A percentile compares a stretch with the other conserved stretches of the same genome.
phyloP scores from a whole-genome alignment of 2,888 invertebrate species.

The Chrysomela aeneicollis region DNA sequence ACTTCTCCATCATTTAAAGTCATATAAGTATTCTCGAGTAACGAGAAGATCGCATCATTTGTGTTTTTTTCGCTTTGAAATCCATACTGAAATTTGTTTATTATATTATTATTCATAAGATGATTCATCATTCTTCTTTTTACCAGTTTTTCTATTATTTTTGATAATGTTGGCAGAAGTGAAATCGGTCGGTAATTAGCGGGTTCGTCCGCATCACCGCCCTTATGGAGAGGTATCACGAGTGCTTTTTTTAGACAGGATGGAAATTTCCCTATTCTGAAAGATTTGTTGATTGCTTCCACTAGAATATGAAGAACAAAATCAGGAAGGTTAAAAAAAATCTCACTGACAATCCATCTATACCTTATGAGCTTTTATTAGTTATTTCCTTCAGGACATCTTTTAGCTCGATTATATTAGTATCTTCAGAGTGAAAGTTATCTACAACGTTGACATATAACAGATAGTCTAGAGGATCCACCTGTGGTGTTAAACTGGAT shows the following conservation, averaged over 20 bases:
- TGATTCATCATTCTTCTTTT: constrained; percentile 2
- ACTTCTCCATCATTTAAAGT: constrained; percentile 9
- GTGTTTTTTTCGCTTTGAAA: neutral
- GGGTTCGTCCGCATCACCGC: neutral
- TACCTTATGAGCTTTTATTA: too few species aligned
- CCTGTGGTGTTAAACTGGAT: neutral
- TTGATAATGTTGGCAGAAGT: constrained; percentile 2
- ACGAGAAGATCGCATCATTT: neutral
- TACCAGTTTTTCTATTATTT: neutral
- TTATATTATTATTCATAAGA: constrained; percentile 4
- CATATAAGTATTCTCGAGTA: constrained; percentile 1
- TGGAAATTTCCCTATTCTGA: neutral
- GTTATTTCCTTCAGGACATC: too few species aligned
- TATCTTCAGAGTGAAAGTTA: too few species aligned
- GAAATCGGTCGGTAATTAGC: constrained; percentile 7
- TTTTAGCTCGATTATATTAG: too few species aligned
- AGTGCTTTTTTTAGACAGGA: neutral
- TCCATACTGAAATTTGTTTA: constrained; percentile 1
- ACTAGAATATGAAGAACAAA: too few species aligned
- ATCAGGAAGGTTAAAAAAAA: too few species aligned
- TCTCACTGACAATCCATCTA: too few species aligned
- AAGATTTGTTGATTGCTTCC: too few species aligned
- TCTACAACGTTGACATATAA: too few species aligned
- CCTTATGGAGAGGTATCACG: constrained; percentile 11
- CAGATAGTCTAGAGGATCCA: neutral